Base-by-base conservation (phyloP, 2,888 invertebrate species). In the Proisotoma minuta region DNA sequence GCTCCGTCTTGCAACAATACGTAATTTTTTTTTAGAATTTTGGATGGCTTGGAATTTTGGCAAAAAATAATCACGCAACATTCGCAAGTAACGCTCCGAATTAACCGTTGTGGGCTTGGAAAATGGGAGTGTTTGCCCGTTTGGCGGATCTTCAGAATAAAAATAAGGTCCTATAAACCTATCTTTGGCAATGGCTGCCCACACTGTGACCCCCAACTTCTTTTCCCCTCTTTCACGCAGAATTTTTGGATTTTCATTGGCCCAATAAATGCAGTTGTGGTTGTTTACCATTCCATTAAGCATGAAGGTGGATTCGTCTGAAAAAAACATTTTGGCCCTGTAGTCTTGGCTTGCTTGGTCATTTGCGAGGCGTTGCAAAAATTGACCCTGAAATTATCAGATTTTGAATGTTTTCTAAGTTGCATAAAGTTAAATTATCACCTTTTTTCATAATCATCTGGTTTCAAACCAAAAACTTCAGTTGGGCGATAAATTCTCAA, bases 121-220 rank as follows among this genome's bases (percentile, higher is more conserved):
- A 56, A 40, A 49, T 48, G 57, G 3, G 12, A 22, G 49, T 15
- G 28, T 15, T 40, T 59, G 59, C 43, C 59, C n/a, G n/a, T n/a
- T n/a, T n/a, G n/a, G n/a, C n/a, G n/a, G n/a, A n/a, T n/a, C n/a
- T n/a, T n/a, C n/a, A n/a, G n/a, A n/a, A n/a, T n/a, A 56, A 12
- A 56, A 34, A 15, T 40, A 56, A 1, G 56, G 56, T 20, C 56
- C 56, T 12, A 54, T 39, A 15, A 56, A 5, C 15, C 43, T 26
- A 20, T 24, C n/a, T 4, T n/a, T 12, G 39, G 39, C 4, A 56
- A 56, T 40, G 2, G 40, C 56, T 4, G 20, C 22, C 43, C 56
- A 56, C 20, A 12, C 10, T 5, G 10, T 12, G 5, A 47, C 8
- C 18, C 47, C 47, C 5, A 20, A 12, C 10, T 12, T n/a, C 20